Evolutionary conservation across 1,140 invertebrate genomes (phyloP), one percentile per base, ranked within the genome.

Genomic region (Magallana ariakensis): DNA sequence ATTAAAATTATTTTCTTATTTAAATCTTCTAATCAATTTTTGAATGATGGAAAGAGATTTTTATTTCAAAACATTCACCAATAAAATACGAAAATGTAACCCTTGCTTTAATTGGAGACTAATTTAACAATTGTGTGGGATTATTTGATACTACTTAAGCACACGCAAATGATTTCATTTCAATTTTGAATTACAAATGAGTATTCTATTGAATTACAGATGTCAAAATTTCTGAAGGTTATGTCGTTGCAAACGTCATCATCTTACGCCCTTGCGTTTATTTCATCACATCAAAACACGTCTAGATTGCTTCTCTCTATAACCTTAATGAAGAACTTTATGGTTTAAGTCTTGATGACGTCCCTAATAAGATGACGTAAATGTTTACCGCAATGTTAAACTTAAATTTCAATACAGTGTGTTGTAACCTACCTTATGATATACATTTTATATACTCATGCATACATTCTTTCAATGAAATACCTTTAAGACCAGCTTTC

Each of bases 141-240:
- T 62, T 26, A 46, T 46, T 46, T 46, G 33, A 46, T 26, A 75
- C 33, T 19, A 26, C 66, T 13, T 75, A 75, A 26, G 66, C 66
- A 75, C 7, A 26, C 22, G 22, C 33, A 26, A 75, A 75, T 75
- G 10, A 75, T 75, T 60, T 60, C 58, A 60, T 60, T 75, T 75
- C 66, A 75, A 75, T 75, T 75, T 75, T 33, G 22, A 33, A 75
- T 75, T 75, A 75, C 66, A 75, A 75, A 75, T 75, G 22, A 75
- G 19, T 75, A 26, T 75, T 75, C 66, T 75, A 75, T 26, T 75
- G 66, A 26, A 75, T 75, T 33, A 26, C 66, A 75, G 9, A 75
- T 75, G 66, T 22, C 66, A 75, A 75, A 19, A 33, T 26, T 7
- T 75, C 33, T 75, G 66, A 75, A 75, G 66, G 19, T 75, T 75